Evolutionary conservation across 2,888 invertebrate species (phyloP).

Genomic region (Lepidocyrtinus sp.): DNA sequence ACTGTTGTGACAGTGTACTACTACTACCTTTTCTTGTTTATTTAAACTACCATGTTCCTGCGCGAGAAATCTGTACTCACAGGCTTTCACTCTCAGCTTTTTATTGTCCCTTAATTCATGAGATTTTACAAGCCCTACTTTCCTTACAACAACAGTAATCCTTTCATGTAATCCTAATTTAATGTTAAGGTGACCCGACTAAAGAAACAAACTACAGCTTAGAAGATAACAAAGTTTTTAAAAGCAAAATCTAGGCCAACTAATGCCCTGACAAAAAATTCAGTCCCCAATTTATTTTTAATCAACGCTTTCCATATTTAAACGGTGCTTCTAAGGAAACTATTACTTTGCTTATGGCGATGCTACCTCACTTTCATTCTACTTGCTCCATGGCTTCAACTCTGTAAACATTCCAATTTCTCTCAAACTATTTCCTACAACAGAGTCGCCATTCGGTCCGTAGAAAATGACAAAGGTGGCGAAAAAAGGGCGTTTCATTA

Average conservation of each 20-base stretch:
- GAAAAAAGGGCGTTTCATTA: neutral
- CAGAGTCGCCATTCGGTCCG: neutral
- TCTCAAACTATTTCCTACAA: neutral
- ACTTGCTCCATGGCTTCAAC: neutral
- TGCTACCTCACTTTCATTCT: neutral
- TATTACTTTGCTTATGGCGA: neutral
- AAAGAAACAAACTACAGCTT: neutral
- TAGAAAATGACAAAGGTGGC: neutral
- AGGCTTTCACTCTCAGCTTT: neutral
- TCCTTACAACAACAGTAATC: slow-evolving; percentile 33
- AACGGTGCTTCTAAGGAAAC: neutral
- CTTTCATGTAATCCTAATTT: slow-evolving; percentile 27
- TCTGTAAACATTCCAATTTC: neutral
- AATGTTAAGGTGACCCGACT: slow-evolving; percentile 4
- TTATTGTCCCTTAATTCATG: slow-evolving; percentile 2
- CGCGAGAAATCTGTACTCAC: neutral
- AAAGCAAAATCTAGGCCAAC: neutral
- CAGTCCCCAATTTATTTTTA: neutral
- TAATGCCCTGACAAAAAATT: too few relatives aligned
- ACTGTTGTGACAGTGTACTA: too few relatives aligned
- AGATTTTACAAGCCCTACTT: slow-evolving; percentile 26
- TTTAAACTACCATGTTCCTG: neutral
- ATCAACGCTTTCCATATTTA: neutral
- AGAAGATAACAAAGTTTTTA: neutral
- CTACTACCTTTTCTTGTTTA: neutral